phyloP scores from a whole-genome alignment of 2,113 vertebrate species.

The Carassius auratus region DNA sequence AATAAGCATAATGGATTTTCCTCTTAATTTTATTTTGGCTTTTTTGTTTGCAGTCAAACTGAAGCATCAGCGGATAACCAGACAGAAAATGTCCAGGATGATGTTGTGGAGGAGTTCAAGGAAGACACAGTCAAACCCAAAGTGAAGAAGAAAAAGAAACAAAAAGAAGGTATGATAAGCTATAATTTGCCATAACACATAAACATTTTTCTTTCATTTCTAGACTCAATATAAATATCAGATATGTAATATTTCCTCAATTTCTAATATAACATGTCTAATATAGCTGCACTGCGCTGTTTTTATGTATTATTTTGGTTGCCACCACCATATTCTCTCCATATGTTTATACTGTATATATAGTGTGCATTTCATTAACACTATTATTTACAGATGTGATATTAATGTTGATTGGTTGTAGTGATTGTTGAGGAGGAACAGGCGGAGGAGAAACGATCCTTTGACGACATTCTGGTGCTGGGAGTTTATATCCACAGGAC shows the following conservation, averaged over 20 bases:
- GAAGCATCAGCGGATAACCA: constrained; percentile 58
- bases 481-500: constrained; percentile 89
- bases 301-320: not conserved
- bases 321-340: not conserved
- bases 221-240: not conserved
- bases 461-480: constrained; percentile 85
- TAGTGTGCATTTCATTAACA: not conserved
- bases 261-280: not conserved
- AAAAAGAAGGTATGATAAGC: constrained; percentile 73
- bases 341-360: not conserved
- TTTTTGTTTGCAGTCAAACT: constrained; percentile 64
- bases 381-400: not conserved
- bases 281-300: not conserved
- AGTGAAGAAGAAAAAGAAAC: constrained; percentile 85
- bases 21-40: not conserved
- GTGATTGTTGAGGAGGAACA: constrained; percentile 71
- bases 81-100: constrained; percentile 55
- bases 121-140: constrained; percentile 70
- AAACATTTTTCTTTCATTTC: not conserved
- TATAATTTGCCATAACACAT: not conserved
- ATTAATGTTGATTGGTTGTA: constrained; percentile 57
- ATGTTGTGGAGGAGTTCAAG: constrained; percentile 63
- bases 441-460: constrained; percentile 65
- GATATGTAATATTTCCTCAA: not conserved
- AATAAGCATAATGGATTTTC: not conserved